These are phyloP conservation scores for Piaya cayana DNA, from an alignment of 2,113 vertebrate species.

Conservation along the genomic window DNA sequence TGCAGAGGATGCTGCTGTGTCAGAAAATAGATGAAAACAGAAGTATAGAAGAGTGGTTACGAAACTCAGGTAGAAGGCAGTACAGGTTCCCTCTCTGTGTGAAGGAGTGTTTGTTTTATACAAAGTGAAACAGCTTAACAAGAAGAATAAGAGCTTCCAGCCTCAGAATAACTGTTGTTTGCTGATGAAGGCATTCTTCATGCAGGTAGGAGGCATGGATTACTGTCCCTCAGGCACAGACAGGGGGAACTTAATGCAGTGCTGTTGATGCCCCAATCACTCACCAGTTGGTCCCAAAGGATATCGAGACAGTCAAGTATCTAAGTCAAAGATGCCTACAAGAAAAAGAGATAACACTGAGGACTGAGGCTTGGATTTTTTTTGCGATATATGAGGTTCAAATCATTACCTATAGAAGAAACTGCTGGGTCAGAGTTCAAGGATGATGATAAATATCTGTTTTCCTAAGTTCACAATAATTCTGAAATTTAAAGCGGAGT, in stretches of 20 bases:
- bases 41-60: not conserved
- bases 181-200: not conserved
- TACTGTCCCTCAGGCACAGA: not conserved
- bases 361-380: not conserved
- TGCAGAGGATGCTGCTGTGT: not conserved
- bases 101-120: not conserved
- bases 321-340: not conserved
- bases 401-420: not conserved
- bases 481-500: not conserved
- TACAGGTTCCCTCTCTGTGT: not conserved
- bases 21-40: not conserved
- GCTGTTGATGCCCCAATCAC: not conserved
- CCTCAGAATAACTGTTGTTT: not conserved
- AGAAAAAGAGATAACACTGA: not conserved
- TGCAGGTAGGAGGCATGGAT: not conserved
- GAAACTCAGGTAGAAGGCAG: not conserved
- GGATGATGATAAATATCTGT: not conserved
- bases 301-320: not conserved
- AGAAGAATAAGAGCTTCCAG: not conserved
- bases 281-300: not conserved
- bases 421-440: not conserved
- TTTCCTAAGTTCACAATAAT: not conserved
- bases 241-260: not conserved
- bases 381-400: not conserved
- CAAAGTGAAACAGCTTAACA: slow-evolving; percentile 2